These are phyloP conservation scores for Myxocyprinus asiaticus DNA, from an alignment of 2,113 vertebrate genomes.

Conservation along the genomic window DNA sequence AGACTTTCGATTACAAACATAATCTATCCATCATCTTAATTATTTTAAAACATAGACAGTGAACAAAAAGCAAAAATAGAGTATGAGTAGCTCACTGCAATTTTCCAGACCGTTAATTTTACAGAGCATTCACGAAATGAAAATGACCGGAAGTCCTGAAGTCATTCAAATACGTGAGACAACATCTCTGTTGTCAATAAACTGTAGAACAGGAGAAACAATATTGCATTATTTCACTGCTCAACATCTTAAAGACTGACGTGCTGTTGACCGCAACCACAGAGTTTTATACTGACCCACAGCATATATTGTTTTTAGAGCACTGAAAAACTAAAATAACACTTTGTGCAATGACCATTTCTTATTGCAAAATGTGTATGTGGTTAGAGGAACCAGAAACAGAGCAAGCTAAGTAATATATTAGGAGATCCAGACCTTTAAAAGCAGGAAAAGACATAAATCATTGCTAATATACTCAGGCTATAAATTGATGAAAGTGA, in stretches of 20 bases:
- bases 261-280: conserved; percentile 50
- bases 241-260: conserved; percentile 48
- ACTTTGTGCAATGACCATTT: conserved; percentile 42
- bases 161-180: conserved; percentile 59
- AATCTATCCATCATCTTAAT: too few relatives aligned
- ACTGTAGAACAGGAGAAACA: conserved; percentile 51
- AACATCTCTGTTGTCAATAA: conserved; percentile 55
- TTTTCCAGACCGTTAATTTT: conserved; percentile 58
- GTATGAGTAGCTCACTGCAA: conserved; percentile 31
- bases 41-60: conserved; percentile 16
- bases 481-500: conserved; percentile 43
- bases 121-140: conserved; percentile 54
- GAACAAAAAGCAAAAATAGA: conserved; percentile 54
- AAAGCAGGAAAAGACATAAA: conserved; percentile 44
- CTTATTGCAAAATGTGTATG: conserved; percentile 48
- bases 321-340: conserved; percentile 43
- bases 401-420: conserved; percentile 28
- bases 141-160: conserved; percentile 61
- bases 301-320: conserved; percentile 52
- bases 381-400: conserved; percentile 51
- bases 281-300: conserved; percentile 50
- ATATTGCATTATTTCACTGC: conserved; percentile 59
- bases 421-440: conserved; percentile 48
- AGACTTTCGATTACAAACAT: too few relatives aligned
- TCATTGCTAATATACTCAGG: conserved; percentile 31